Base-by-base conservation (phyloP, 1,140 invertebrate species). In the Meloidogyne chitwoodi region DNA sequence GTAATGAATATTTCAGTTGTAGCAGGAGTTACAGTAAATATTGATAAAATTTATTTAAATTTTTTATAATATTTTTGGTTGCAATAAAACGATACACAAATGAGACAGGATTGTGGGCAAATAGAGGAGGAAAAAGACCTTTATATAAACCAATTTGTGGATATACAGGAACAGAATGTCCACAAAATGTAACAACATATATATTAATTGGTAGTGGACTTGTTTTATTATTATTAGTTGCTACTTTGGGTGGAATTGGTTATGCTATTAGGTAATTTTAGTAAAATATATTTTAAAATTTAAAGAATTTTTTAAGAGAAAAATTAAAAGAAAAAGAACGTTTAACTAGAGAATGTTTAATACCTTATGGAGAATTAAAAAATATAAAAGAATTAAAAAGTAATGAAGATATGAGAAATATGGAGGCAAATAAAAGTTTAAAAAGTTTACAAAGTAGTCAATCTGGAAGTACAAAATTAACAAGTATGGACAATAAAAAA, bases 381-480 rank as follows among this genome's bases (percentile, higher is more conserved):
- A 73, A 73, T 64, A n/a, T 73, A 34, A 73, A 73, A 61, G 71
- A 73, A 64, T 31, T 73, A 64, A 61, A 64, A 61, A 73, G 71
- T 34, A 24, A 22, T 26, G 71, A 73, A 22, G 56, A 73, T 34
- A 10, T 73, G 22, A 73, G 29, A 61, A 67, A 22, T 41, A n/a
- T 34, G 22, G 71, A 81, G n/a, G 27, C 29, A 4, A 26, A 76
- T 12, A 81, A 81, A 73, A 83, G 81, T 73, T 71, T 83, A 77
- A 66, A 81, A 22, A 81, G 80, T 38, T 68, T 83, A 63, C 81
- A 82, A 34, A 81, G 80, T 77, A 69, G 61, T 68, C 61, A 34
- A n/a, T 80, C 78, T 3, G 65, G 77, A 26, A 61, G 24, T 19
- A 82, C 75, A 29, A 70, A 78, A 68, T 22, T 64, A 44, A 80